Evolutionary conservation across 2,888 invertebrate genomes (phyloP), one percentile per base, ranked within the genome.

Genomic region (Auanema sp.): DNA sequence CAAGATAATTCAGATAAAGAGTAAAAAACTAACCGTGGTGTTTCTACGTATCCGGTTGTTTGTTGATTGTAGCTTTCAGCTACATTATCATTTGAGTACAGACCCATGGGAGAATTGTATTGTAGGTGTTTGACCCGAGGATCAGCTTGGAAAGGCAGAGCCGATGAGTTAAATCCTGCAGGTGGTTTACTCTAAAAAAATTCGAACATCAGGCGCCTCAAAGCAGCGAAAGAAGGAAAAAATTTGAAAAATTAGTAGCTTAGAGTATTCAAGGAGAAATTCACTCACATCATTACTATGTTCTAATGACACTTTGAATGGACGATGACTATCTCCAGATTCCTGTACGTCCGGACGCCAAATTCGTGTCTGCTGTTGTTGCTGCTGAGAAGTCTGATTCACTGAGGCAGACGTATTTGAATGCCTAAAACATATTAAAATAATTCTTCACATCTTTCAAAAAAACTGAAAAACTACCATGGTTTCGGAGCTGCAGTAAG

Each of bases 11-110:
- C n/a, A 8, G 33, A 33, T 33, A 8, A 33, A 33, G 33, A 33
- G 33, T 33, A 47, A 47, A 21, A 16, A 18, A 47, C 47, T 18
- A 47, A 47, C 69, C 63, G 70, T 64, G 73, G 72, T 42, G 73
- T 69, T 33, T 77, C 73, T n/a, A 77, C 75, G 21, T 72, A 60
- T 50, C 79, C 80, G 11, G 74, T 70, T 12, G 79, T 81, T 63
- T 79, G 76, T 61, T 75, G 72, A 21, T 74, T 64, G 65, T 81
- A 81, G 58, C 77, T 77, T 55, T 80, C 81, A n/a, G 76, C 79
- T 18, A 75, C 73, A 50, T 68, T 71, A 18, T 71, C 64, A n/a
- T 66, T 64, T 21, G 77, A 78, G 63, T 79, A 79, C 40, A 78
- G 65, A 0, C 71, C 71, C 58, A 74, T 57, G 4, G 74, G 74